These are phyloP conservation scores for Carpatolechia fugitivella DNA, from an alignment of 2,888 invertebrate species.

Conservation along the genomic window DNA sequence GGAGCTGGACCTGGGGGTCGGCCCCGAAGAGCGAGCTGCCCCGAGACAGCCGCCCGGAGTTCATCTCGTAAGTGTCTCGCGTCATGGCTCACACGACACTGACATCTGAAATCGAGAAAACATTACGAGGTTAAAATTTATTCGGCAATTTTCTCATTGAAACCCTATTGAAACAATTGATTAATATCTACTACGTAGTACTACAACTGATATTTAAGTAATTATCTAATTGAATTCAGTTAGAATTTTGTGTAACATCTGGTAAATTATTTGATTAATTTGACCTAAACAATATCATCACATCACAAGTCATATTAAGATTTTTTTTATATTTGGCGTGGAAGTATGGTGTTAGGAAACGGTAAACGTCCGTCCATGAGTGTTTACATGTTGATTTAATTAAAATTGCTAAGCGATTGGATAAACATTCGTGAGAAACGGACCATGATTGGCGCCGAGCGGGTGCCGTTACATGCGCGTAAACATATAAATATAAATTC, in stretches of 20 bases:
- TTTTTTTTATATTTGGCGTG: constrained; percentile 9
- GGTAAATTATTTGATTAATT: constrained; percentile 16
- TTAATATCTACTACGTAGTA: constrained; percentile 41
- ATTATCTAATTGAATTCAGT: constrained; percentile 56
- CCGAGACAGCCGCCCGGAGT: constrained; percentile 55
- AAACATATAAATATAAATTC: neutral
- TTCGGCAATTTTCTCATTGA: constrained; percentile 51
- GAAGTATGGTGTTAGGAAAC: too few relatives aligned
- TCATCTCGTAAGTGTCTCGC: constrained; percentile 73
- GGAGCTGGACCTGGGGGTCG: constrained; percentile 70
- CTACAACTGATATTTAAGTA: constrained; percentile 38
- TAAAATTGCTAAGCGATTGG: constrained; percentile 47
- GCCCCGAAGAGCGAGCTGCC: constrained; percentile 67
- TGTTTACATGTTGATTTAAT: constrained; percentile 48
- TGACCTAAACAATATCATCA: neutral
- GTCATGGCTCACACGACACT: constrained; percentile 63
- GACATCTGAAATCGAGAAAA: constrained; percentile 63
- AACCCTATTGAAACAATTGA: constrained; percentile 50
- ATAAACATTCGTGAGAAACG: constrained; percentile 57
- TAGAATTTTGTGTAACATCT: constrained; percentile 40
- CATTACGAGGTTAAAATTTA: constrained; percentile 30
- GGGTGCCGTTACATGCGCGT: constrained; percentile 30
- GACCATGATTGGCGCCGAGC: constrained; percentile 40
- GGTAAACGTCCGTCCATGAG: constrained; percentile 44
- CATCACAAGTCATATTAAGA: neutral